Evolutionary conservation across 2,888 invertebrate genomes (phyloP).

Genomic region (Tiphia femorata): DNA sequence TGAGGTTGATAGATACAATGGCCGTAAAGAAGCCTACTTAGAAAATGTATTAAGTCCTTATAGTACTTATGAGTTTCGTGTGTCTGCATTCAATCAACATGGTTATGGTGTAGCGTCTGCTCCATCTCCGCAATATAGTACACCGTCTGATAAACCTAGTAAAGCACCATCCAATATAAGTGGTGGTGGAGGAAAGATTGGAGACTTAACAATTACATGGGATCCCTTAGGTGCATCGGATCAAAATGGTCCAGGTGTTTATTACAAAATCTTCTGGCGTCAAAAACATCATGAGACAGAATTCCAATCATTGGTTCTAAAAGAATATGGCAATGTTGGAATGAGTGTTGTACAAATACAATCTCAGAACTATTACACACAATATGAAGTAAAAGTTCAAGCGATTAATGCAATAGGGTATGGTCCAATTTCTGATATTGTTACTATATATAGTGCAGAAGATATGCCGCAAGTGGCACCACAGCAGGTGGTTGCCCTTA

Average conservation of each 20-base stretch:
- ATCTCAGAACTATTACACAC: slow-evolving; percentile 81
- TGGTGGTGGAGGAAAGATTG: slow-evolving; percentile 96
- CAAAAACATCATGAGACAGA: slow-evolving; percentile 80
- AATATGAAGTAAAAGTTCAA: slow-evolving; percentile 89
- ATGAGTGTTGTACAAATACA: slow-evolving; percentile 84
- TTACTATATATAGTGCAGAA: slow-evolving; percentile 86
- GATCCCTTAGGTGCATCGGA: slow-evolving; percentile 80
- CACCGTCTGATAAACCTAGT: slow-evolving; percentile 83
- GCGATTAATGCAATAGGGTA: slow-evolving; percentile 83
- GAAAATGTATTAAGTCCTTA: slow-evolving; percentile 84
- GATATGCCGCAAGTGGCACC: slow-evolving; percentile 92
- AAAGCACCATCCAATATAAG: slow-evolving; percentile 84
- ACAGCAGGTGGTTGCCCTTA: slow-evolving; percentile 81
- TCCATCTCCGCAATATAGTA: slow-evolving; percentile 89
- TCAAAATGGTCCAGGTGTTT: slow-evolving; percentile 90
- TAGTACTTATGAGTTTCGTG: slow-evolving; percentile 90
- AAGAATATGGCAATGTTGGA: slow-evolving; percentile 82
- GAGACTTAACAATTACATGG: slow-evolving; percentile 94
- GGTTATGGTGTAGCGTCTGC: slow-evolving; percentile 87
- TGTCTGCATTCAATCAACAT: slow-evolving; percentile 87
- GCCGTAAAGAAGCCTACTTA: slow-evolving; percentile 81
- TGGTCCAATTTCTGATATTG: slow-evolving; percentile 85
- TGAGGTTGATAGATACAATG: slow-evolving; percentile 83
- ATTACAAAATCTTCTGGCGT: slow-evolving; percentile 92
- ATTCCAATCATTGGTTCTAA: slow-evolving; percentile 80